phyloP scores from a whole-genome alignment of 37 sponge, comb jelly and placozoan genomes.

The Bolinopsis microptera region DNA sequence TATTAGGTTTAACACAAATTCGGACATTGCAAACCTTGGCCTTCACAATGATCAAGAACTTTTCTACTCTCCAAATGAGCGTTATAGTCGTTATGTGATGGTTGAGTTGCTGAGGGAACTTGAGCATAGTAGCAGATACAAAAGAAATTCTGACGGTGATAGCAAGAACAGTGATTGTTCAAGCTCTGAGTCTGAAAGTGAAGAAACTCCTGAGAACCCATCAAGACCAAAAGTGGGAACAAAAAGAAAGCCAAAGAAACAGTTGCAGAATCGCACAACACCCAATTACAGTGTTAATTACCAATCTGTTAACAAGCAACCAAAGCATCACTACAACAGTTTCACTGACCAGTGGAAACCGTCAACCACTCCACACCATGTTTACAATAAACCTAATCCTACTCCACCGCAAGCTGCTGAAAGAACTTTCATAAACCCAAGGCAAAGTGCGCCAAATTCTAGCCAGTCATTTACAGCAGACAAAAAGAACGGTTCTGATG shows the following conservation, averaged over 20 bases:
- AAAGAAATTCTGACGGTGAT: neutral
- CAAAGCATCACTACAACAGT: neutral
- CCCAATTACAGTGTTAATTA: conserved; percentile 25
- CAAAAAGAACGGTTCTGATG: neutral
- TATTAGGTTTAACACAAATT: conserved; percentile 28
- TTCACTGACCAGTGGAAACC: neutral
- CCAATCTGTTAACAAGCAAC: neutral
- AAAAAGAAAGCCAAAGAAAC: neutral
- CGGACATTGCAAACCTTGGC: neutral
- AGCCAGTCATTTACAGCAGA: neutral
- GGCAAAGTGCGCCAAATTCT: neutral
- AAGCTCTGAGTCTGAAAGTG: neutral
- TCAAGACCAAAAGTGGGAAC: neutral
- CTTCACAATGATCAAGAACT: neutral
- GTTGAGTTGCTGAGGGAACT: conserved; percentile 11
- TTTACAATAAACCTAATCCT: neutral
- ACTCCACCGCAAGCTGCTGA: no score
- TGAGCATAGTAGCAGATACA: neutral
- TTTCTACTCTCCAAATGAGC: conserved; percentile 3
- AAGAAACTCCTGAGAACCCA: neutral
- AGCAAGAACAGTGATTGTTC: neutral
- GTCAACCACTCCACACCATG: no score
- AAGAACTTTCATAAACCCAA: neutral
- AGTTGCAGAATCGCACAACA: neutral
- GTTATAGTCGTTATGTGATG: neutral